Base-by-base conservation (phyloP, 2,797 vertebrate genomes). In the Orientallactaga sibirica region DNA sequence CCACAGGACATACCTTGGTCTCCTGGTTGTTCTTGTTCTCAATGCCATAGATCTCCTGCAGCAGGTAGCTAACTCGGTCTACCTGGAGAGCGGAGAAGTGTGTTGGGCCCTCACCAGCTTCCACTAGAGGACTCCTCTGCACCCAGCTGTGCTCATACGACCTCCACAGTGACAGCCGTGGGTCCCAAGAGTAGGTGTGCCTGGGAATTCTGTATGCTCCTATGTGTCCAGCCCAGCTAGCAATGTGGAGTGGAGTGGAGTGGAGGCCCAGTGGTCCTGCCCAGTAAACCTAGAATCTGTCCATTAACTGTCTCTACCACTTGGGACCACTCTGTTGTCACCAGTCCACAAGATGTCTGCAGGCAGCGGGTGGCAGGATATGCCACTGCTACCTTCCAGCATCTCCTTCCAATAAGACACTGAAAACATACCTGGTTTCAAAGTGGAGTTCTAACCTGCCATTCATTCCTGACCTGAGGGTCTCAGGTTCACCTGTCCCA, bases 21-120 rank as follows among this genome's bases (percentile, higher is more conserved):
- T 99, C 99, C 97, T 99, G 99, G 98, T 99, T 99, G 98, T 99
- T 99, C 97, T 99, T 99, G 98, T 99, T 99, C 98, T 99, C 99
- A 0, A 99, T 99, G 92, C 99, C 99, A 0, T 99, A 99, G 98
- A 99, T 99, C 98, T 99, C 99, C 98, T 99, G 99, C 24, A 99
- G 98, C 97, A 99, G 98, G 97, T 99, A 99, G 98, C 99, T 99
- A 97, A 99, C 99, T 52, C 99, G 99, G 97, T 99, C 99, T 97
- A 99, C 99, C 99, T 99, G 83, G 22, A 95, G 66, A 89, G 89
- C 10, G 97, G 86, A 87, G 90, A 27, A 79, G 77, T 24, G 70
- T 0, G 2, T 74, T 78, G 68, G 64, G 77, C n/a, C 33, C 22
- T 64, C 2, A 14, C 27, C 25, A 14, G 55, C 8, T 22, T 11